Base-by-base conservation (phyloP, 2,797 vertebrate species). In the Chaetophractus vellerosus region DNA sequence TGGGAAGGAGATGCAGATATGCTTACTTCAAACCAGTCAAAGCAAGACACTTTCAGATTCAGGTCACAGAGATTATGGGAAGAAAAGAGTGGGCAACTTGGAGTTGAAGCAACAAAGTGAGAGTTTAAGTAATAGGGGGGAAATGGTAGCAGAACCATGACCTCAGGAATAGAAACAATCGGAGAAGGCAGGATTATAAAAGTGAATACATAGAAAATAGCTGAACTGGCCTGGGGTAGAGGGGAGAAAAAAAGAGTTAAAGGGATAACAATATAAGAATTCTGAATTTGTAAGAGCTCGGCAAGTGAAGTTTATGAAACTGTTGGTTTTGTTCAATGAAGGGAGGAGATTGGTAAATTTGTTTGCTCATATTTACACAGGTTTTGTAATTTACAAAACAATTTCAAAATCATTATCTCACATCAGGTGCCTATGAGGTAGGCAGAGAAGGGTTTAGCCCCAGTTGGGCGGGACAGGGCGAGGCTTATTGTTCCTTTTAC, bases 371-470 rank as follows among this genome's bases (percentile, higher is more conserved):
- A 50, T 68, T 50, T 80, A 55, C 24, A 78, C 9, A 72, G 64
- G 85, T 24, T 95, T 88, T 59, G 38, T 68, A 90, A 18, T 81
- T 95, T 90, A 87, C 36, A 59, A 86, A 93, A 83, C 28, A 69
- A 93, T 93, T 95, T 93, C 71, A 57, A 96, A 95, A 88, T 74
- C 52, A 21, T 24, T 28, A 23, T 38, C 59, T 74, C 12, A 2
- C 1, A 26, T 14, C 4, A 26, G 21, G 83, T 48, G 45, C 28
- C 71, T 52, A 15, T 24, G 78, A 50, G 6, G 41, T 33, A 26
- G 1, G 8, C 15, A n/a, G 66, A n/a, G 57, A 23, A 75, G 45
- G 52, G 28, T 3, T 69, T 26, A 16, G 4, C 48, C 31, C 16
- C 2, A 2, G 48, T 0, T 24, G 26, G 26, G 9, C 41, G 18